Base-by-base conservation (phyloP, 2,797 vertebrate species). In the Corythornis leucogaster region DNA sequence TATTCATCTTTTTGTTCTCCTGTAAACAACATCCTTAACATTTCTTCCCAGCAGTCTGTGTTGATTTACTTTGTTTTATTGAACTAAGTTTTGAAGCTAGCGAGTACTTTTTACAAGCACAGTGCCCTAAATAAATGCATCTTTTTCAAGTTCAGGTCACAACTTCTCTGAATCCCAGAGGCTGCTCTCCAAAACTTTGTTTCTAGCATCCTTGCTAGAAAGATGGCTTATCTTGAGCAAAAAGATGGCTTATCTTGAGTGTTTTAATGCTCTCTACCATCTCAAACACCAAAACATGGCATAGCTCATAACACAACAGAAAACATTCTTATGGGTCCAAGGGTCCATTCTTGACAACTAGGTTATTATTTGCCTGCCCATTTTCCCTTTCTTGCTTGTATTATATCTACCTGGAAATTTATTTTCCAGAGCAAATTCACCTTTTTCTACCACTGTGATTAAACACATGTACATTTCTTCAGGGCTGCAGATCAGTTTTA, bases 21-120 rank as follows among this genome's bases (percentile, higher is more conserved):
- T 93, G 69, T 95, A 92, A 96, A 93, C 89, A 93, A 90, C 35
- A 66, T 54, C 69, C 62, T 93, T 93, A 85, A 80, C 71, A 66
- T 90, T 78, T 90, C 61, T 94, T 93, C 40, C 76, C 71, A 82
- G 86, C 54, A 85, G 73, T 46, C 67, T 71, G 8, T 31, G 74
- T 77, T 75, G 83, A 89, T 96, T 93, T 94, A 79, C 80, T 91
- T 90, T 90, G 54, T 46, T 91, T 92, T 83, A 48, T 59, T 83
- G 70, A 93, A 89, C 80, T 42, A 90, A 85, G 76, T 91, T 94
- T 86, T 71, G 53, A 80, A 82, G 71, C 62, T 75, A 28, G 70
- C 3, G 5, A 90, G 54, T 40, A 86, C 80, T 31, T 83, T 43
- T 71, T 93, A 84, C 14, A 89, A 67, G 63, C 59, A 35, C 54